phyloP scores from a whole-genome alignment of 1,140 invertebrate species.

The Phocides pigmalion region DNA sequence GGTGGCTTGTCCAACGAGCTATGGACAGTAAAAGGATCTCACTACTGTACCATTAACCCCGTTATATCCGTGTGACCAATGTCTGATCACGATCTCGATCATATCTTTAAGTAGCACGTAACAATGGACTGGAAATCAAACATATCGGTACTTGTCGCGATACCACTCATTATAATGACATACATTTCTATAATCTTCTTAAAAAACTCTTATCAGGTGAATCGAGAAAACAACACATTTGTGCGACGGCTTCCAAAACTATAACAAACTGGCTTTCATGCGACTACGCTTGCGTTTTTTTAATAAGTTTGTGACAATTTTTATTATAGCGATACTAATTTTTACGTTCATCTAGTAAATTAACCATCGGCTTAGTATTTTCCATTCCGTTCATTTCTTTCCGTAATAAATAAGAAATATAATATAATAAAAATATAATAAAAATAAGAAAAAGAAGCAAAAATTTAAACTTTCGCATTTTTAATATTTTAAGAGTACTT shows the following conservation, averaged over 20 bases:
- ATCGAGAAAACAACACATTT: neutral
- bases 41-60: constrained; percentile 61
- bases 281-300: too few species aligned
- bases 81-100: constrained; percentile 43
- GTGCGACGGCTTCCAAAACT: neutral
- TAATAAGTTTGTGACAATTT: too few species aligned
- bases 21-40: constrained; percentile 46
- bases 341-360: too few species aligned
- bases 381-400: too few species aligned
- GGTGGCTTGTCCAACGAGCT: constrained; percentile 26
- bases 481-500: too few species aligned
- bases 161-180: constrained; percentile 8
- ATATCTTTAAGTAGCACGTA: constrained; percentile 36
- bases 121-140: constrained; percentile 35
- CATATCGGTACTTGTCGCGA: constrained; percentile 22
- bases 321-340: too few species aligned
- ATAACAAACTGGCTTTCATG: neutral
- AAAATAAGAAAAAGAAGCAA: too few species aligned
- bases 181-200: constrained; percentile 7
- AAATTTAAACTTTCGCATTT: too few species aligned
- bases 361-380: too few species aligned
- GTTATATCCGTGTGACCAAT: constrained; percentile 40
- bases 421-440: too few species aligned
- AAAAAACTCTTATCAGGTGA: neutral
- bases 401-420: too few species aligned